phyloP scores from a whole-genome alignment of 2,888 invertebrate species.

The Lasioglossum morio region DNA sequence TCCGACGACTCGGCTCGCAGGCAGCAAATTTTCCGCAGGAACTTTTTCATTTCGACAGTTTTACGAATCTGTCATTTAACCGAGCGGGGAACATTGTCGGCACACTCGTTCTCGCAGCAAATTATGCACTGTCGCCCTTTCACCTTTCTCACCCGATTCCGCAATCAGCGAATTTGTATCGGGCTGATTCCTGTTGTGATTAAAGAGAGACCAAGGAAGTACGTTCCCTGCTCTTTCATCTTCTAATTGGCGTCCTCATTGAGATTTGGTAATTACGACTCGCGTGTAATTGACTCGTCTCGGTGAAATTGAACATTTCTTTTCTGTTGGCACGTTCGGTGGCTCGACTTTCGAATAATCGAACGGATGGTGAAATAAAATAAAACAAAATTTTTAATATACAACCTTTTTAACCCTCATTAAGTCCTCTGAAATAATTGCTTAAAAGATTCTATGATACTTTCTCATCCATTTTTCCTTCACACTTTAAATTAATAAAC shows the following conservation, averaged over 20 bases:
- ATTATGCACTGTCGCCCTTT: constrained; percentile 64
- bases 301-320: not conserved
- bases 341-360: not conserved
- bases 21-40: constrained; percentile 33
- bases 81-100: constrained; percentile 46
- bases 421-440: no score
- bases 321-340: not conserved
- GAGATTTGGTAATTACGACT: not conserved
- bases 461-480: no score
- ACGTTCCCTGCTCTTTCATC: not conserved
- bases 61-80: constrained; percentile 73
- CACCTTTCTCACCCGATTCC: not conserved
- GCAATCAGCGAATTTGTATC: constrained; percentile 47
- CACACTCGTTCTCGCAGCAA: constrained; percentile 67
- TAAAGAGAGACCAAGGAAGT: constrained; percentile 29
- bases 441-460: no score
- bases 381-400: no score
- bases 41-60: constrained; percentile 74
- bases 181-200: constrained; percentile 28
- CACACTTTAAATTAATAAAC: no score
- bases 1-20: constrained; percentile 32
- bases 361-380: no score
- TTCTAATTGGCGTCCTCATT: not conserved
- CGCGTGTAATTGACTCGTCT: not conserved
- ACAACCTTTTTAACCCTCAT: no score